Conservation (phyloP, 35 echinoderm and acorn worm species). For the Apostichopus japonicus region DNA sequence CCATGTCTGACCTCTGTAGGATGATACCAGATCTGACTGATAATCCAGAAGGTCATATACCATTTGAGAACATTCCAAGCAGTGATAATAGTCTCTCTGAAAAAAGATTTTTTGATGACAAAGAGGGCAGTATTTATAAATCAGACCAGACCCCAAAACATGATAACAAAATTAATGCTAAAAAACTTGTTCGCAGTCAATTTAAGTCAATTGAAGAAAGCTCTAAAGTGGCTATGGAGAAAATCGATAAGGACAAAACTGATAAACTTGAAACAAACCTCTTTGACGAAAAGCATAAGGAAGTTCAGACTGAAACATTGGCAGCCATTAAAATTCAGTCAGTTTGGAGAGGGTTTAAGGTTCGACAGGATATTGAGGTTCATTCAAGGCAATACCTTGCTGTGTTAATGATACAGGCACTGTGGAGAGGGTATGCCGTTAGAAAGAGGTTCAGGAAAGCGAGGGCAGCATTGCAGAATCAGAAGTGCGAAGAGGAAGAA, state of each 20-base stretch:
- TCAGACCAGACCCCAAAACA: not conserved
- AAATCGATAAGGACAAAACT: not conserved
- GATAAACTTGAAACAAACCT: not conserved
- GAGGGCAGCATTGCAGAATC: constrained; percentile 46
- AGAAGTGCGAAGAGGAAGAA: constrained; percentile 66
- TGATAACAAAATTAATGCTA: too few species aligned
- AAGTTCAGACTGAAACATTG: not conserved
- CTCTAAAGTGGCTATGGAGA: not conserved
- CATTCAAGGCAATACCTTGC: constrained; percentile 76
- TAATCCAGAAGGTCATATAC: not conserved
- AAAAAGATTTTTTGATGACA: not conserved
- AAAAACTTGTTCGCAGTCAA: too few species aligned
- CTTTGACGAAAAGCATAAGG: not conserved
- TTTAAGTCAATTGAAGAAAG: not conserved
- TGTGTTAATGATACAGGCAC: constrained; percentile 73
- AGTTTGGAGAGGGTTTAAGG: constrained; percentile 72
- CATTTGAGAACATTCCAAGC: not conserved
- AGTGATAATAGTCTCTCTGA: not conserved
- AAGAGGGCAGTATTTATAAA: not conserved
- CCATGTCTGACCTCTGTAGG: not conserved
- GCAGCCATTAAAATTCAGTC: constrained; percentile 87
- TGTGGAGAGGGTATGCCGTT: constrained; percentile 62
- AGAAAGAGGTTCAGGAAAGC: constrained; percentile 54
- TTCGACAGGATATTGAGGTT: constrained; percentile 66
- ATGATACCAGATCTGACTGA: constrained; percentile 16